Evolutionary conservation across 1,140 invertebrate genomes (phyloP), one percentile per base, ranked within the genome.

Genomic region (Acromyrmex heyeri): DNA sequence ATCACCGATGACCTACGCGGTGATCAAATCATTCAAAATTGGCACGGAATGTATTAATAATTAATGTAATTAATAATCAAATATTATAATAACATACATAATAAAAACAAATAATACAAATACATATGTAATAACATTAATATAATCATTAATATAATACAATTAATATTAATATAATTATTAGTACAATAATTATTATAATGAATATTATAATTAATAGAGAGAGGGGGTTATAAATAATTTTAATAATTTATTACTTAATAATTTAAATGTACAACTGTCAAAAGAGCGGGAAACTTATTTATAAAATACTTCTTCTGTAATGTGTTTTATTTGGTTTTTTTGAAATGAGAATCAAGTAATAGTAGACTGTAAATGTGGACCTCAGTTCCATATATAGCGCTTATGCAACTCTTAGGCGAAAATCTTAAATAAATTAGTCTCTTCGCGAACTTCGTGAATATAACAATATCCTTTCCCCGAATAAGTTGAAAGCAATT

Each of bases 401-500:
- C 82, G 50, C 48, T 85, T 78, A 78, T 78, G 82, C 75, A 85
- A 85, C 34, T 16, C 50, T 67, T 59, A 44, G 34, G 61, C 61
- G 30, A 53, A 48, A 85, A 34, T n/a, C 34, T 85, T 34, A 65
- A 85, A 67, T 65, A 64, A 59, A 30, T 83, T 44, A 21, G 14
- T 59, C 24, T 57, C 53, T n/a, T 44, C 59, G 27, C 59, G 48
- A 55, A 73, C 38, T 73, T 79, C 14, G 62, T 48, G 30, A 16
- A 72, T 44, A 18, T 61, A 73, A 57, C 38, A 59, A 83, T 73
- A 50, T n/a, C 61, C 67, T 24, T 48, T n/a, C 16, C 1, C 1
- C 18, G 38, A 50, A 55, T 38, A 61, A 72, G 21, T 65, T 34
- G 69, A 73, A 59, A 30, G 34, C 62, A 61, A 83, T 75, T 73